These are phyloP conservation scores for Neotoxoptera formosana DNA, from an alignment of 1,140 invertebrate genomes.

Conservation along the genomic window DNA sequence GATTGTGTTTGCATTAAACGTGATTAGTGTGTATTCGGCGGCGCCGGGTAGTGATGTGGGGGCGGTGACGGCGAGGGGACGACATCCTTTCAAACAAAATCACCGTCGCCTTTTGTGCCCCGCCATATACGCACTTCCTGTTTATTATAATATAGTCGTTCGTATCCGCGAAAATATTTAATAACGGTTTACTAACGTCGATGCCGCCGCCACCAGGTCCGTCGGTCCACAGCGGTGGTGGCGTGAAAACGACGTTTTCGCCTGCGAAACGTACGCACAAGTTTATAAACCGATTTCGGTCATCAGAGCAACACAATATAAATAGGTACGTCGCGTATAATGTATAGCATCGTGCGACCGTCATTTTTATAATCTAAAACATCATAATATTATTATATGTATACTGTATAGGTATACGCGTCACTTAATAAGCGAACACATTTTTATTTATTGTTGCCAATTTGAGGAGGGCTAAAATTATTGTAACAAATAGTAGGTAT, in stretches of 20 bases:
- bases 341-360: background rate
- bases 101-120: slow-evolving; percentile 22
- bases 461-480: background rate
- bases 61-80: background rate
- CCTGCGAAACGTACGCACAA: background rate
- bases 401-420: background rate
- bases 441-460: background rate
- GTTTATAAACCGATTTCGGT: background rate
- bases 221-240: background rate
- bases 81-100: slow-evolving; percentile 50
- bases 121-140: slow-evolving; percentile 34
- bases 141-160: background rate
- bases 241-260: background rate
- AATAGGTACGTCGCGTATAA: too few species aligned
- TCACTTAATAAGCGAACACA: background rate
- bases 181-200: slow-evolving; percentile 22
- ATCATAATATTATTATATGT: too few species aligned
- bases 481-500: too few species aligned
- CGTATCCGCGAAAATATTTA: slow-evolving; percentile 48
- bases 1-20: slow-evolving; percentile 51
- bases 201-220: too few species aligned
- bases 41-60: background rate
- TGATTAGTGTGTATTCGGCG: slow-evolving; percentile 32
- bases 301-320: background rate
- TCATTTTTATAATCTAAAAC: too few species aligned